Base-by-base conservation (phyloP, 2,888 invertebrate species). In the Tillus elongatus region DNA sequence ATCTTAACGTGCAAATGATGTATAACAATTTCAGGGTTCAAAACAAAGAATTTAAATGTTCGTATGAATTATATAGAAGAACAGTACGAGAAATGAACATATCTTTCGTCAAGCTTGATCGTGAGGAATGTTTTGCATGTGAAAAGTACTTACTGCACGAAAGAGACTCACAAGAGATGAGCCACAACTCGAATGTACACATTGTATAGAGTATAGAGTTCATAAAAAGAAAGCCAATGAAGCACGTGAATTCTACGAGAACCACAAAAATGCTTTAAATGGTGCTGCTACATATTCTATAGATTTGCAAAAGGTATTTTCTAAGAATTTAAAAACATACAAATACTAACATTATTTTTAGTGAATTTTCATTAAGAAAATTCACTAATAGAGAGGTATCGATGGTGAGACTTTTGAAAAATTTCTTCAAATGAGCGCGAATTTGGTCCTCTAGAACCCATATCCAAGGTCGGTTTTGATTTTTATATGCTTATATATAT, bases 121-220 rank as follows among this genome's bases (percentile, higher is more conserved):
- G 45, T 28, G 47, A 47, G 38, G 49, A 47, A 42, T 49, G 46
- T 33, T 42, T 35, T 35, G 28, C 37, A 9, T 50, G 47, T 36
- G 47, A 50, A 37, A 3, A 35, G 9, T 40, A 36, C 15, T 34
- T 39, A 27, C 11, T 26, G 26, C 36, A 43, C 27, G 12, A 16
- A 19, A 19, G n/a, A 19, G n/a, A n/a, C n/a, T 19, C 8, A 26
- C 36, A 6, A 30, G 32, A 30, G 33, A 41, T 30, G 14, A 41
- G 32, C 34, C 36, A 13, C 27, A 8, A 11, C n/a, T 27, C 12
- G 33, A 35, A 35, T 36, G 36, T 36, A 9, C 2, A 15, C 16
- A 24, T 29, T 36, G 36, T 36, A 32, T n/a, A 36, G 16, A 26
- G 4, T 35, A 30, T 29, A 15, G 16, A 10, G 11, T 30, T 4